Evolutionary conservation across 2,797 vertebrate species (phyloP), one percentile per base, ranked within the genome.

Genomic region (Helostoma temminkii): DNA sequence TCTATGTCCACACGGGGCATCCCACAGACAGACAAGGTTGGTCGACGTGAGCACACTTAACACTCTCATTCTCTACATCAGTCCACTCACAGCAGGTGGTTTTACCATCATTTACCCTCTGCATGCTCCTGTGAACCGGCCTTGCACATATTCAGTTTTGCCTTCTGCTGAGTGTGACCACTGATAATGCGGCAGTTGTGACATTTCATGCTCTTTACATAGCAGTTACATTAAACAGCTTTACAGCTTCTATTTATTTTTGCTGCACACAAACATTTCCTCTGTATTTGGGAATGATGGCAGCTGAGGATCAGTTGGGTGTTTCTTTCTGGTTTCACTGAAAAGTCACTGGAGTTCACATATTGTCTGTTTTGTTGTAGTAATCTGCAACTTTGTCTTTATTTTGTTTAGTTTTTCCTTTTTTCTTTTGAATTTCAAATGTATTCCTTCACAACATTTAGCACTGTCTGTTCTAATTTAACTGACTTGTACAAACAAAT

Each of bases 1-100:
- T 98, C 52, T 98, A 98, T 37, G 95, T 94, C 0, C 96, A 98
- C 82, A 92, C 95, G 0, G 94, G 94, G 19, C 97, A 98, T 92
- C 92, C 94, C 55, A 93, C 96, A 0, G 98, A 99, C 91, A 92
- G 98, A 89, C 97, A 99, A 96, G 97, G 98, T 99, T 93, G 84
- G 94, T 46, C 25, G 0, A 32, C 53, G 32, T 3, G 22, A 54
- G 48, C 53, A 48, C 54, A 56, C 22, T 14, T 45, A 49, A 37
- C 63, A 39, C 8, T 57, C 39, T 50, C 41, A 26, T 62, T 62
- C 41, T 34, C 15, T 22, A 63, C 42, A 58, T 55, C 22, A 62
- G 47, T 41, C 46, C 72, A 48, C 68, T 42, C 25, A n/a, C 53
- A 21, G 28, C 12, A 34, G 8, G 53, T 24, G 10, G 16, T 58